Conservation (phyloP, 2,797 vertebrate species). For the Enteromius viviparus region DNA sequence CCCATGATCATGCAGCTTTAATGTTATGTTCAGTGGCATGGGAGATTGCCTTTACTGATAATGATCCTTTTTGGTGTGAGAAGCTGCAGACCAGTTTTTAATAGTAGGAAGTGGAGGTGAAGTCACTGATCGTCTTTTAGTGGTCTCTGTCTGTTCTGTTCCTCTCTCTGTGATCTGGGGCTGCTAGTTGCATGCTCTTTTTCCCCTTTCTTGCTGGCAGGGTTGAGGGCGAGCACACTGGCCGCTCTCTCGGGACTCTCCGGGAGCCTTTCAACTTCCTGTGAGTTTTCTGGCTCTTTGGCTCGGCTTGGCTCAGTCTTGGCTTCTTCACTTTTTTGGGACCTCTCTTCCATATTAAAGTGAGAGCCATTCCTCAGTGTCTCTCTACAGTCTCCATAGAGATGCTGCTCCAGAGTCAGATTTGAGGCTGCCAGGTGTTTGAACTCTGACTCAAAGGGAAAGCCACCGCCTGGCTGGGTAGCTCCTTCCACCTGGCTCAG, state of each 20-base stretch:
- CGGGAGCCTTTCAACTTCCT: slow-evolving; percentile 50
- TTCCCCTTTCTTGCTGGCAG: slow-evolving; percentile 57
- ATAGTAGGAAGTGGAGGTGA: slow-evolving; percentile 21
- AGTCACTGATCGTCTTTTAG: slow-evolving; percentile 61
- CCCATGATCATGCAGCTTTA: slow-evolving; percentile 57
- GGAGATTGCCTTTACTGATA: slow-evolving; percentile 43
- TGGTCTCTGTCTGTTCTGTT: slow-evolving; percentile 56
- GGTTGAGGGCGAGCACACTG: slow-evolving; percentile 57
- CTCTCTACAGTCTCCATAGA: slow-evolving; percentile 80
- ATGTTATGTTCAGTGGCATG: slow-evolving; percentile 45
- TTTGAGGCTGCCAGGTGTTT: slow-evolving; percentile 70
- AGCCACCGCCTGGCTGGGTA: slow-evolving; percentile 64
- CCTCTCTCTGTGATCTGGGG: slow-evolving; percentile 60
- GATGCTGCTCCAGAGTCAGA: slow-evolving; percentile 82
- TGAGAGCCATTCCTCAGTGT: slow-evolving; percentile 66
- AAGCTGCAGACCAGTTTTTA: slow-evolving; percentile 53
- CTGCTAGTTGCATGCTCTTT: slow-evolving; percentile 50
- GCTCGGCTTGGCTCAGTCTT: slow-evolving; percentile 54
- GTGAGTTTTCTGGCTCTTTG: slow-evolving; percentile 54
- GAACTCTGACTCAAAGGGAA: slow-evolving; percentile 84
- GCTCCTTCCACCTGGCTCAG: slow-evolving; percentile 74
- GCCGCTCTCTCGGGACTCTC: slow-evolving; percentile 58
- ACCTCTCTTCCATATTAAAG: slow-evolving; percentile 54
- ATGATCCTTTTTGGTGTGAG: slow-evolving; percentile 45
- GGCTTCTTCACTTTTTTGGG: slow-evolving; percentile 48